A percentile compares a stretch with the other conserved stretches of the same genome.
phyloP scores from a whole-genome alignment of 2,888 invertebrate species.

The Megaustenia siamemsis region DNA sequence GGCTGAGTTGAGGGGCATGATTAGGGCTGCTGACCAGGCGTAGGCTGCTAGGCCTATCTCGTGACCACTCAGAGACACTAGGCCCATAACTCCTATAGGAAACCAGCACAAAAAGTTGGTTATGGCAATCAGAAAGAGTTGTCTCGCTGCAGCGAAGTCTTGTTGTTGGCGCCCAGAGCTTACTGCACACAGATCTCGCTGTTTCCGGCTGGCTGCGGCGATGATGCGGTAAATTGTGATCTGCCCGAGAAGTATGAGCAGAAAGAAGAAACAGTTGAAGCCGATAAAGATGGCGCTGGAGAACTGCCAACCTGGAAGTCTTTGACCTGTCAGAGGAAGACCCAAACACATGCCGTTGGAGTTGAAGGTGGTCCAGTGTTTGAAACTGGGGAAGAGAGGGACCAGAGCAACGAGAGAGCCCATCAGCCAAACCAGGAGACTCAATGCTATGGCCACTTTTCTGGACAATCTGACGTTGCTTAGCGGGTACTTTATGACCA shows the following conservation, averaged over 20 bases:
- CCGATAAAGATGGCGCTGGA: constrained; percentile 15
- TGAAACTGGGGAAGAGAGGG: neutral
- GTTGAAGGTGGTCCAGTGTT: constrained; percentile 7
- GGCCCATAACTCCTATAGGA: constrained; percentile 60
- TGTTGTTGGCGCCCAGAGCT: constrained; percentile 52
- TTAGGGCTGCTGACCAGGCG: constrained; percentile 16
- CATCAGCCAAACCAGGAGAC: constrained; percentile 1
- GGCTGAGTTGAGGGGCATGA: constrained; percentile 23
- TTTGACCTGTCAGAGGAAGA: constrained; percentile 5
- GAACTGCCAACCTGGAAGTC: constrained; percentile 36
- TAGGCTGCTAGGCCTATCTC: constrained; percentile 19
- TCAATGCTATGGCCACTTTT: neutral
- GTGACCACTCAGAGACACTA: neutral
- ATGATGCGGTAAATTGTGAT: neutral
- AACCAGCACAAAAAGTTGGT: constrained; percentile 75
- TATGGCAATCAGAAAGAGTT: constrained; percentile 71
- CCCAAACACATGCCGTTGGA: constrained; percentile 38
- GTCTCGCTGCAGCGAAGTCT: constrained; percentile 66
- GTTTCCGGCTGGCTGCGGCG: neutral
- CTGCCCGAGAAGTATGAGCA: neutral
- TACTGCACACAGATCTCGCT: neutral
- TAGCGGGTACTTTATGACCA: constrained; percentile 20
- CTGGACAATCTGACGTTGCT: constrained; percentile 6
- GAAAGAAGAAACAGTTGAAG: constrained; percentile 34
- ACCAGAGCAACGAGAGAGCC: neutral